Evolutionary conservation across 2,888 invertebrate species (phyloP).

Genomic region (Netelia fuscicornis): DNA sequence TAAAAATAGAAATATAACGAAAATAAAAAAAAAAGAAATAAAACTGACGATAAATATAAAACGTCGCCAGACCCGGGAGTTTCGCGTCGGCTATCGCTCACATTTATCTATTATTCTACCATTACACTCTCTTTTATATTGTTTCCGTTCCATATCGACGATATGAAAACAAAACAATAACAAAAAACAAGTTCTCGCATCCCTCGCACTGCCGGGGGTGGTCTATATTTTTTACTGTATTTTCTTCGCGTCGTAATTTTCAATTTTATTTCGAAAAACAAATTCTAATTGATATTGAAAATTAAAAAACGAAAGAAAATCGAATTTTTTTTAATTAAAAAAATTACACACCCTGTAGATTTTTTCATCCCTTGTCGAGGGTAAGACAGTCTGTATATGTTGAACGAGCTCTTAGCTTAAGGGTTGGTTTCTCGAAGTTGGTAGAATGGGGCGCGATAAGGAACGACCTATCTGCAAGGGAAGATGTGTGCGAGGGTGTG

Average conservation of each 20-base stretch:
- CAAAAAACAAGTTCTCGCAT: background rate
- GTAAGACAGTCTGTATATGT: background rate
- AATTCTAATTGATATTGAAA: too few species aligned
- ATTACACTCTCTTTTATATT: constrained; percentile 20
- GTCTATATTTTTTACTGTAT: background rate
- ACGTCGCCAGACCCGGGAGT: background rate
- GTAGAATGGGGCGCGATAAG: constrained; percentile 54
- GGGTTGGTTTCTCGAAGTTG: constrained; percentile 56
- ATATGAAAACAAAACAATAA: too few species aligned
- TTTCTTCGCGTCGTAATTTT: background rate
- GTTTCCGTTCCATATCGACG: constrained; percentile 9
- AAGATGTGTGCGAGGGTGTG: too few species aligned
- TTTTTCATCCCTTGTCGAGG: too few species aligned
- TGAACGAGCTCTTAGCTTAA: constrained; percentile 21
- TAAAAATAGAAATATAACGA: background rate
- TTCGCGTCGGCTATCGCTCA: background rate
- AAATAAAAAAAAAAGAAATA: constrained; percentile 25
- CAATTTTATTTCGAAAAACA: too few species aligned
- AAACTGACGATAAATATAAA: constrained; percentile 16
- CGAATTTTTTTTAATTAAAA: too few species aligned
- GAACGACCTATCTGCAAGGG: constrained; percentile 31
- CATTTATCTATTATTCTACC: constrained; percentile 18
- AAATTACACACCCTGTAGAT: too few species aligned
- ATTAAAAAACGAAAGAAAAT: too few species aligned
- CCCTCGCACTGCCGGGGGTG: background rate